These are phyloP conservation scores for Oreochromis tanganicae DNA, from an alignment of 2,113 vertebrate genomes.

Conservation along the genomic window DNA sequence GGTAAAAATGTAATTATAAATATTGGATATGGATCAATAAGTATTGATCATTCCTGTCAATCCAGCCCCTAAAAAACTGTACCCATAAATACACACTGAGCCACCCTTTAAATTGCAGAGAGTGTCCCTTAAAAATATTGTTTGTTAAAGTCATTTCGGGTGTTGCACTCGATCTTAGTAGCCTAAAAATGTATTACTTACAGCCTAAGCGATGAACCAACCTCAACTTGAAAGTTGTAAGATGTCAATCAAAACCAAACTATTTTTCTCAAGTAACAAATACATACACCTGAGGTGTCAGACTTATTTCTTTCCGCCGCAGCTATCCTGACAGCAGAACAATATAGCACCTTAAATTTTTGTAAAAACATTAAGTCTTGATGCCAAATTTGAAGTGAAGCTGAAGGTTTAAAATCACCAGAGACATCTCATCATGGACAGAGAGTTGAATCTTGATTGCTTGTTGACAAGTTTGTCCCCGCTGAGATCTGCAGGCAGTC, in stretches of 20 bases:
- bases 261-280: conserved; percentile 8
- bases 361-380: conserved; percentile 5
- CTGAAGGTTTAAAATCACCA: conserved; percentile 55
- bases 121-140: neutral
- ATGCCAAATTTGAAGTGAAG: conserved; percentile 21
- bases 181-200: neutral
- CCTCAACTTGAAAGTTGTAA: neutral
- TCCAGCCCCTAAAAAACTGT: neutral
- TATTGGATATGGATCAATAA: neutral
- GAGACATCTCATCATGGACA: conserved; percentile 67
- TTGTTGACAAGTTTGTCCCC: conserved; percentile 66
- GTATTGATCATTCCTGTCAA: neutral
- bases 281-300: conserved; percentile 20
- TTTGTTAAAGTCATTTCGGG: neutral
- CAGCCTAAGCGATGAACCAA: neutral
- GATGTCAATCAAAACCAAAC: neutral
- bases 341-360: conserved; percentile 52
- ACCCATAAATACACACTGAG: neutral
- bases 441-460: conserved; percentile 63
- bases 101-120: neutral
- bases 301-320: conserved; percentile 14
- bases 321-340: conserved; percentile 37
- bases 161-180: neutral
- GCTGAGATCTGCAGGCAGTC: conserved; percentile 51
- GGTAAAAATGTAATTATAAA: neutral